Conservation (phyloP, 2,888 invertebrate species). For the Drosophila putrida region DNA sequence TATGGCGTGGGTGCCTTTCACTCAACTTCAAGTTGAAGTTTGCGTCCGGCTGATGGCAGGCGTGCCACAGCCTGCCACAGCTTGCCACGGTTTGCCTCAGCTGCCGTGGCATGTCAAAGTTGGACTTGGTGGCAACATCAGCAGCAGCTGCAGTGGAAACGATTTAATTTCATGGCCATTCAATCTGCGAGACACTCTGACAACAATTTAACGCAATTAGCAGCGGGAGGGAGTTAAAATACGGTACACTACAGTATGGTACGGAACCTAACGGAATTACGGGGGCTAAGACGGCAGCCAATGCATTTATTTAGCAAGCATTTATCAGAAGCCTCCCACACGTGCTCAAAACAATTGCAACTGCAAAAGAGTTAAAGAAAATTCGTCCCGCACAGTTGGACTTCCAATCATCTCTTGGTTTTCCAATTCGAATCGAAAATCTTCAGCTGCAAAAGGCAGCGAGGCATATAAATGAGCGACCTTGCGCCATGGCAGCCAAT, state of each 20-base stretch:
- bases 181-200: slow-evolving; percentile 45
- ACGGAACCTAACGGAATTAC: not conserved
- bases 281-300: slow-evolving; percentile 44
- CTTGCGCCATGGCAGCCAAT: slow-evolving; percentile 50
- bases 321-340: slow-evolving; percentile 38
- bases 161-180: slow-evolving; percentile 74
- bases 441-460: slow-evolving; percentile 8
- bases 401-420: slow-evolving; percentile 5
- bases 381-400: slow-evolving; percentile 37
- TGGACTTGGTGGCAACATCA: slow-evolving; percentile 38
- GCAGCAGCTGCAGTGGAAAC: slow-evolving; percentile 63
- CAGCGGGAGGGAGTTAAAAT: slow-evolving; percentile 10
- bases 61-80: slow-evolving; percentile 14
- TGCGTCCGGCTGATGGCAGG: slow-evolving; percentile 47
- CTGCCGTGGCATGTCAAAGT: slow-evolving; percentile 71
- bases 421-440: not conserved
- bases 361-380: slow-evolving; percentile 43
- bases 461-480: slow-evolving; percentile 48
- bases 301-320: slow-evolving; percentile 40
- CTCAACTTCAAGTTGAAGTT: slow-evolving; percentile 51
- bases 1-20: slow-evolving; percentile 76
- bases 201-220: slow-evolving; percentile 69
- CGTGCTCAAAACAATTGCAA: slow-evolving; percentile 40
- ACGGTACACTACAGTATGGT: not conserved
- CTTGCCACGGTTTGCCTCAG: not conserved